These are phyloP conservation scores for Suillia variegata DNA, from an alignment of 2,888 invertebrate species.

Conservation along the genomic window DNA sequence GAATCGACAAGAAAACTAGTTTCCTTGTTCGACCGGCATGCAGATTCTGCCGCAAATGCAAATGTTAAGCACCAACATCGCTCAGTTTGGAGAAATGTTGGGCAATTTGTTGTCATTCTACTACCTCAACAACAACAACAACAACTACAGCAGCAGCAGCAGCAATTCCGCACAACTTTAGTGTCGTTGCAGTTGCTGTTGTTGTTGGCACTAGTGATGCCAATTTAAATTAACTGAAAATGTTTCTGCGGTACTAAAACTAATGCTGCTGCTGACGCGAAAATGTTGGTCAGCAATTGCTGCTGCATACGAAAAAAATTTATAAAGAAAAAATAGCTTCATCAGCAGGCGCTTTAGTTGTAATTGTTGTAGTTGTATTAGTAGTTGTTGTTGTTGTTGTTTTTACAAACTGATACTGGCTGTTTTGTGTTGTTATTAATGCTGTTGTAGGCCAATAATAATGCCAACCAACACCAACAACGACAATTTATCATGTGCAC, in stretches of 20 bases:
- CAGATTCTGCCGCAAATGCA: constrained; percentile 8
- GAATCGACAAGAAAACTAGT: too few relatives aligned
- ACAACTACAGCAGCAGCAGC: too few relatives aligned
- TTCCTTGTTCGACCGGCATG: not conserved
- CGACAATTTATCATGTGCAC: constrained; percentile 1
- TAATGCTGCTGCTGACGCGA: not conserved
- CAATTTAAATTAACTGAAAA: constrained; percentile 14
- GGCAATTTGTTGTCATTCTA: constrained; percentile 24
- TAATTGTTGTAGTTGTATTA: constrained; percentile 40
- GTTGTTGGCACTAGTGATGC: constrained; percentile 3
- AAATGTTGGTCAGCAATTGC: constrained; percentile 17
- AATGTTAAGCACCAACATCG: constrained; percentile 18
- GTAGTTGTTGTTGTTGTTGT: too few relatives aligned
- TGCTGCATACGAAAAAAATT: constrained; percentile 24
- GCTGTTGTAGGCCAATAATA: constrained; percentile 19
- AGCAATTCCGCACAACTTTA: too few relatives aligned
- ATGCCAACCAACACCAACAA: not conserved
- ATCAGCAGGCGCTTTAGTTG: constrained; percentile 25
- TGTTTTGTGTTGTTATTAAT: constrained; percentile 26
- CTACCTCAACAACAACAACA: too few relatives aligned
- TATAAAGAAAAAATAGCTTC: not conserved
- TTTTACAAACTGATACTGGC: too few relatives aligned
- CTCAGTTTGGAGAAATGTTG: too few relatives aligned
- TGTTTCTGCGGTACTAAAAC: not conserved
- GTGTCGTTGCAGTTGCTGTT: not conserved